Base-by-base conservation (phyloP, 2,113 vertebrate species). In the Hippolais icterina region DNA sequence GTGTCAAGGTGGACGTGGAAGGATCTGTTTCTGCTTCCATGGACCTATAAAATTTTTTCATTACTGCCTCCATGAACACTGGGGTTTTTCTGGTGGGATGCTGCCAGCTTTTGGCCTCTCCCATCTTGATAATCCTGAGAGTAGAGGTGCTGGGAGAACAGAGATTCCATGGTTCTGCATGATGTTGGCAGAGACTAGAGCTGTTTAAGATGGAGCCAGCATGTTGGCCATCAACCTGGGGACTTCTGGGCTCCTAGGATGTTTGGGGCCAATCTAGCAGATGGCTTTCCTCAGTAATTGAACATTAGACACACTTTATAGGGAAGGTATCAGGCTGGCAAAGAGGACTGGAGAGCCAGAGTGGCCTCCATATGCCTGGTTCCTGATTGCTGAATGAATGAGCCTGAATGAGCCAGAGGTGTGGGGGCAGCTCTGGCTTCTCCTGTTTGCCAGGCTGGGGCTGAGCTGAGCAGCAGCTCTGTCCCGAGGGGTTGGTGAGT, bases 1-100 rank as follows among this genome's bases (percentile, higher is more conserved):
- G 41, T 18, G 49, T 44, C 0, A 0, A 31, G 27, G 2, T 31
- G 25, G 22, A 78, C 3, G 2, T 42, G 11, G 59, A 88, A 69
- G 24, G 16, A 56, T 72, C n/a, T 71, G 12, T 12, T 49, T 61
- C 59, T 54, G n/a, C 49, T 74, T 87, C 60, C 8, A 6, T 8
- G 33, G 66, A 44, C 46, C 33, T 23, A 4, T n/a, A 12, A 69
- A 17, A 29, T 42, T 44, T 57, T 15, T 56, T 68, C 42, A 33
- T 44, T 47, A 20, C 19, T 33, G 23, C 37, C 12, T 86, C 6
- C 15, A 4, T 11, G 28, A 70, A 33, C 5, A 2, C 18, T 68
- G 25, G 14, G 10, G 10, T 44, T 70, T 71, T 46, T 59, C 65
- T 88, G 35, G 11, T 71, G 31, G 24, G 12, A 60, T 72, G 57